phyloP scores from a whole-genome alignment of 2,888 invertebrate genomes.

The Pollenia griseotomentosa region DNA sequence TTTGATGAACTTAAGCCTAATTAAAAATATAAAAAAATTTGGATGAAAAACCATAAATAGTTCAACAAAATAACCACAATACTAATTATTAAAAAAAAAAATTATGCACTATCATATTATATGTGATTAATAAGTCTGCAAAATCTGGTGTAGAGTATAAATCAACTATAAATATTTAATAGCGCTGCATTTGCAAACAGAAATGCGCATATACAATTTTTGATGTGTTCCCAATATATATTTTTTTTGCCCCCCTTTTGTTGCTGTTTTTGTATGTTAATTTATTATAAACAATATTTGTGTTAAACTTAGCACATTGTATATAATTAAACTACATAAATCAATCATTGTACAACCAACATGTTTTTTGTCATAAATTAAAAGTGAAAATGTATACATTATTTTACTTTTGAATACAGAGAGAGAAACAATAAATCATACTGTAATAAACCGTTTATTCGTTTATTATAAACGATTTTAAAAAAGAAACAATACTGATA shows the following conservation, averaged over 20 bases:
- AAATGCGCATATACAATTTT: constrained; percentile 28
- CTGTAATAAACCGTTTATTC: too few relatives aligned
- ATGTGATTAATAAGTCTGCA: too few relatives aligned
- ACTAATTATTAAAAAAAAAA: too few relatives aligned
- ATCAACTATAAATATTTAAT: background rate
- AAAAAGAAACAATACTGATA: too few relatives aligned
- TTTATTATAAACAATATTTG: constrained; percentile 72
- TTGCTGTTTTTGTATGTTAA: constrained; percentile 59
- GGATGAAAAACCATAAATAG: too few relatives aligned
- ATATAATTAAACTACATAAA: constrained; percentile 74
- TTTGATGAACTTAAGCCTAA: too few relatives aligned
- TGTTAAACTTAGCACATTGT: constrained; percentile 73
- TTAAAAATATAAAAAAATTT: too few relatives aligned
- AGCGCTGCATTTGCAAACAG: constrained; percentile 18
- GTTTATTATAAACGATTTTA: too few relatives aligned
- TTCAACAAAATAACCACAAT: too few relatives aligned
- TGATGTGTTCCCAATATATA: constrained; percentile 27
- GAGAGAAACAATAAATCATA: background rate
- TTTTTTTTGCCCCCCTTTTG: background rate
- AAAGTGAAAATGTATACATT: constrained; percentile 48
- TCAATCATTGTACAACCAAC: constrained; percentile 73
- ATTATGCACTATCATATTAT: too few relatives aligned
- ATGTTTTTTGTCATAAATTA: constrained; percentile 72
- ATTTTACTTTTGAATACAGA: constrained; percentile 10
- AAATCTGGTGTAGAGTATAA: background rate